Evolutionary conservation across 2,888 invertebrate genomes (phyloP).

Genomic region (Macroteleia sp.): DNA sequence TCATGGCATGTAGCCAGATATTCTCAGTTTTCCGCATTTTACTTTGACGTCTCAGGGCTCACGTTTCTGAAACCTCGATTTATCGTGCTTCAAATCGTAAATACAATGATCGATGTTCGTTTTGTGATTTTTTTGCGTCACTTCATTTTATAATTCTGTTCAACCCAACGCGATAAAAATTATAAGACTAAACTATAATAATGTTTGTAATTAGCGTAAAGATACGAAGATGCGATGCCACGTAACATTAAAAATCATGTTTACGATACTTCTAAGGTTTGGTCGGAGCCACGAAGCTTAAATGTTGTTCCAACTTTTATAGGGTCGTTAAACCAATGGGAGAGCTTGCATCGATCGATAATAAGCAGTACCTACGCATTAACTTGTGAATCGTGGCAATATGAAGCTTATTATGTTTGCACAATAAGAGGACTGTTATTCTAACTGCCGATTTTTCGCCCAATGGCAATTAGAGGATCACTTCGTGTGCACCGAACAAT

Average conservation of each 20-base stretch:
- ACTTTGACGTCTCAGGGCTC: background rate
- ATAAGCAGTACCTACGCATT: slow-evolving; percentile 64
- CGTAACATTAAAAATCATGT: slow-evolving; percentile 65
- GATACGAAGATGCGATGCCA: slow-evolving; percentile 41
- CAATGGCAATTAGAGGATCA: slow-evolving; percentile 18
- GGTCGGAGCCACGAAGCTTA: slow-evolving; percentile 29
- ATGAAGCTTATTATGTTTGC: slow-evolving; percentile 65
- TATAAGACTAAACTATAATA: slow-evolving; percentile 14
- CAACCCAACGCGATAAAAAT: slow-evolving; percentile 18
- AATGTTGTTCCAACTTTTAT: slow-evolving; percentile 75
- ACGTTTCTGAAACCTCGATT: background rate
- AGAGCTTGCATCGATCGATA: slow-evolving; percentile 58
- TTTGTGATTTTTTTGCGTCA: slow-evolving; percentile 27
- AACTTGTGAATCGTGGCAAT: slow-evolving; percentile 72
- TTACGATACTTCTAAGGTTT: slow-evolving; percentile 44
- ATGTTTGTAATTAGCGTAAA: slow-evolving; percentile 42
- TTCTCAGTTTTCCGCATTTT: slow-evolving; percentile 67
- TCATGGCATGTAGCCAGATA: slow-evolving; percentile 75
- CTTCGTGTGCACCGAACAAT: slow-evolving; percentile 2
- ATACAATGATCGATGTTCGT: slow-evolving; percentile 45
- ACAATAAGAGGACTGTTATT: slow-evolving; percentile 15
- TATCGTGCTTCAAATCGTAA: background rate
- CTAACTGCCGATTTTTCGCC: slow-evolving; percentile 33
- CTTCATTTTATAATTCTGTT: background rate
- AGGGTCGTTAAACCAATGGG: slow-evolving; percentile 74